Evolutionary conservation across 2,888 invertebrate genomes (phyloP).

Genomic region (Harpalus rubripes): DNA sequence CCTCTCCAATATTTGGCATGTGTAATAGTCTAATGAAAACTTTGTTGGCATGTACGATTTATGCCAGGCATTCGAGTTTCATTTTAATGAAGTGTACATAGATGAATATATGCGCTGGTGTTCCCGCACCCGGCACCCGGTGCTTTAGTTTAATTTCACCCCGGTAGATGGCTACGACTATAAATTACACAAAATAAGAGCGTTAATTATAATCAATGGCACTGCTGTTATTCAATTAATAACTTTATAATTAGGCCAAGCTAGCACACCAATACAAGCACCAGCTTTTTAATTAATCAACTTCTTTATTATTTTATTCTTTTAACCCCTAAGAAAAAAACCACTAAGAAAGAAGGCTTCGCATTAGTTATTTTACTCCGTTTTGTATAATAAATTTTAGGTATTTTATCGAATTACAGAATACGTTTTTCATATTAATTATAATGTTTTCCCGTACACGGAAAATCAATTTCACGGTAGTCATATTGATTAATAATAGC

Average conservation of each 20-base stretch:
- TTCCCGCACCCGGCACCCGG: constrained; percentile 39
- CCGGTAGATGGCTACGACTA: constrained; percentile 48
- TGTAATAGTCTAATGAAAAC: not conserved
- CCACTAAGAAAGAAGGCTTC: constrained; percentile 2
- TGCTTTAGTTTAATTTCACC: constrained; percentile 61
- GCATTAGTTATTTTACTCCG: not conserved
- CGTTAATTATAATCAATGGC: constrained; percentile 64
- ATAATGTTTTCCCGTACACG: not conserved
- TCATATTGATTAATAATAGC: not conserved
- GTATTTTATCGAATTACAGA: constrained; percentile 5
- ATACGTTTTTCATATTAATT: constrained; percentile 15
- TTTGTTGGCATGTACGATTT: constrained; percentile 20
- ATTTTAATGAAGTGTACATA: constrained; percentile 47
- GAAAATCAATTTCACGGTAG: not conserved
- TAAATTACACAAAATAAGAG: constrained; percentile 64
- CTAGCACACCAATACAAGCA: constrained; percentile 51
- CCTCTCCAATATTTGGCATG: not conserved
- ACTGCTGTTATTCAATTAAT: constrained; percentile 63
- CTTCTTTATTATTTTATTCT: constrained; percentile 53
- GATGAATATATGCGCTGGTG: constrained; percentile 47
- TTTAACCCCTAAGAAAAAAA: constrained; percentile 36
- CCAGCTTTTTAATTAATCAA: constrained; percentile 59
- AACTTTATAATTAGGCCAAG: constrained; percentile 62
- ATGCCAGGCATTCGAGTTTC: constrained; percentile 30
- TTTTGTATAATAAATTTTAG: constrained; percentile 31